Evolutionary conservation across 2,888 invertebrate genomes (phyloP).

Genomic region (Merodon equestris): DNA sequence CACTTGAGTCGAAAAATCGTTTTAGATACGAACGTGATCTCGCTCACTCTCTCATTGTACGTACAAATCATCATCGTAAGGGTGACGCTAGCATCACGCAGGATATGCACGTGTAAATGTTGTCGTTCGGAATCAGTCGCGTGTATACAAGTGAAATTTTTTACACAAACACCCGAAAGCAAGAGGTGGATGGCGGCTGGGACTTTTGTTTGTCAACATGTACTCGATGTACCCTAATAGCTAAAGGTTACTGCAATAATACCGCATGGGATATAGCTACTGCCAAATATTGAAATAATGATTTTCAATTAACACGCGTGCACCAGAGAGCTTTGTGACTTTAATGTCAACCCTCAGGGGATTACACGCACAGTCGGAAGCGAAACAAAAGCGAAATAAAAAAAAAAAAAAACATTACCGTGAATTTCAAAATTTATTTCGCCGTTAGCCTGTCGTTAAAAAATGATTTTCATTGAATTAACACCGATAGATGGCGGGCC

Average conservation of each 20-base stretch:
- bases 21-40: too few species aligned
- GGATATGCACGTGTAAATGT: slow-evolving; percentile 62
- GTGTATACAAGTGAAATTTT: slow-evolving; percentile 65
- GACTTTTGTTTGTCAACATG: background rate
- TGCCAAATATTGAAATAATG: slow-evolving; percentile 71
- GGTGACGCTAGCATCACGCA: slow-evolving; percentile 31
- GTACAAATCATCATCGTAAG: background rate
- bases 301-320: slow-evolving; percentile 72
- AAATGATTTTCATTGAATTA: slow-evolving; percentile 46
- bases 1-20: slow-evolving; percentile 11
- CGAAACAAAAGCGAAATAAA: too few species aligned
- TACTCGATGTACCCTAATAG: slow-evolving; percentile 49
- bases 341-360: slow-evolving; percentile 53
- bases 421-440: slow-evolving; percentile 47
- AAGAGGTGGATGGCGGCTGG: background rate
- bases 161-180: slow-evolving; percentile 52
- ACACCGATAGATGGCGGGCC: slow-evolving; percentile 50
- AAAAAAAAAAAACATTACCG: slow-evolving; percentile 27
- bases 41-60: too few species aligned
- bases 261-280: slow-evolving; percentile 17
- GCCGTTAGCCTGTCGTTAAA: slow-evolving; percentile 51
- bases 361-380: too few species aligned
- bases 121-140: slow-evolving; percentile 63
- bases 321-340: slow-evolving; percentile 55
- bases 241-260: slow-evolving; percentile 44